Conservation (phyloP, 53 echinoderm and acorn worm species). For the Paracentrotus lividus region DNA sequence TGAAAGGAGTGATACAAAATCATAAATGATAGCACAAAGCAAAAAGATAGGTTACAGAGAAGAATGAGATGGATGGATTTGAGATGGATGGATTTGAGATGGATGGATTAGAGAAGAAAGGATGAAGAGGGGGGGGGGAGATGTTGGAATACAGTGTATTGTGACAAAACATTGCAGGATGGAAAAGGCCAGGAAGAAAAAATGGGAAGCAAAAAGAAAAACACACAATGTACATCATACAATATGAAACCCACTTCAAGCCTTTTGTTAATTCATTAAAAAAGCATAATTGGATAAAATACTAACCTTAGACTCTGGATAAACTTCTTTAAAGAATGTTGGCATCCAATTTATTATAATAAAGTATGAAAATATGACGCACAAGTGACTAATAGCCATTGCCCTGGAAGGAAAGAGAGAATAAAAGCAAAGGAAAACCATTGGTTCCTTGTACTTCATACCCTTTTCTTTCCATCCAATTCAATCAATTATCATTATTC, state of each 20-base stretch:
- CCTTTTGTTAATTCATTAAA: not conserved
- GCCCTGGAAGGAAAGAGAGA: conserved; percentile 77
- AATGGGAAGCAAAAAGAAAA: not conserved
- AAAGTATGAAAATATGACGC: conserved; percentile 85
- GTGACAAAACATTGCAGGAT: not conserved
- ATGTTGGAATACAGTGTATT: too few species aligned
- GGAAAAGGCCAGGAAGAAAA: not conserved
- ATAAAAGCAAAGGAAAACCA: conserved; percentile 11
- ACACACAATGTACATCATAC: not conserved
- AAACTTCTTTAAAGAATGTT: conserved; percentile 93
- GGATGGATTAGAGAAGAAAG: too few species aligned
- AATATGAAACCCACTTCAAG: not conserved
- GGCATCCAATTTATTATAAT: conserved; percentile 91
- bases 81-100: too few species aligned
- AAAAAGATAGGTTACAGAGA: too few species aligned
- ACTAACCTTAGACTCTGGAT: conserved; percentile 88
- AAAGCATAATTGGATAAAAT: not conserved
- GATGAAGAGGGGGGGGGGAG: too few species aligned
- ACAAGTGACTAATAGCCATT: conserved; percentile 75
- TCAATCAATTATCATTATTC: not conserved
- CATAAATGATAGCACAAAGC: not conserved
- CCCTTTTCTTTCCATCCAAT: not conserved
- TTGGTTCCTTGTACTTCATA: not conserved
- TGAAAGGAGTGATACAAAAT: not conserved
- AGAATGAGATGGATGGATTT: too few species aligned